Evolutionary conservation across 2,113 vertebrate genomes (phyloP).

Genomic region (Phalacrocorax carbo): DNA sequence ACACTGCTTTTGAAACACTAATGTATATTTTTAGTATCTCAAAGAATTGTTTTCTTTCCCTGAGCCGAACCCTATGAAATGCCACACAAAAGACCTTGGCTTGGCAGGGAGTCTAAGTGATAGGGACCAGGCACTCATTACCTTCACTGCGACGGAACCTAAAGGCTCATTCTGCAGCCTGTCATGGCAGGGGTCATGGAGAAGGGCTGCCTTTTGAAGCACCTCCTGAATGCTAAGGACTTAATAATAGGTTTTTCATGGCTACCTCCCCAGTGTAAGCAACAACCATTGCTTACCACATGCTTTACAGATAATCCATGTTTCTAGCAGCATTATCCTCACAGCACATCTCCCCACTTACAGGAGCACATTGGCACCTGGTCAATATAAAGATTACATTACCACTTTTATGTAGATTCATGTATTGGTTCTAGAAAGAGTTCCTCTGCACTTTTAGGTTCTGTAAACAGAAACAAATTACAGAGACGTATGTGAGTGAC

Average conservation of each 20-base stretch:
- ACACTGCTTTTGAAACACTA: background rate
- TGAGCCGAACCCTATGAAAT: background rate
- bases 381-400: background rate
- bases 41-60: background rate
- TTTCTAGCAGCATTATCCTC: background rate
- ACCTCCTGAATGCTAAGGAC: background rate
- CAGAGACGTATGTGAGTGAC: background rate
- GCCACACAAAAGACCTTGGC: background rate
- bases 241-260: background rate
- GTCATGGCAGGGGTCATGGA: background rate
- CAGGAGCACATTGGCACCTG: background rate
- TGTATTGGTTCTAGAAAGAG: background rate
- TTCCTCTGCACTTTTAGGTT: background rate
- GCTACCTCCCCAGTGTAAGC: background rate
- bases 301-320: rapidly evolving
- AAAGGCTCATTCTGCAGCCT: background rate
- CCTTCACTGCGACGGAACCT: background rate
- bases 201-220: background rate
- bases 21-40: background rate
- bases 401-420: background rate
- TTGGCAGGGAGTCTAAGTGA: background rate
- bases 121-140: background rate
- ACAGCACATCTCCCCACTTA: background rate
- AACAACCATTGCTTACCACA: background rate
- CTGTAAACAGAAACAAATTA: background rate